Base-by-base conservation (phyloP, 2,797 vertebrate genomes). In the Gambusia yucatana region DNA sequence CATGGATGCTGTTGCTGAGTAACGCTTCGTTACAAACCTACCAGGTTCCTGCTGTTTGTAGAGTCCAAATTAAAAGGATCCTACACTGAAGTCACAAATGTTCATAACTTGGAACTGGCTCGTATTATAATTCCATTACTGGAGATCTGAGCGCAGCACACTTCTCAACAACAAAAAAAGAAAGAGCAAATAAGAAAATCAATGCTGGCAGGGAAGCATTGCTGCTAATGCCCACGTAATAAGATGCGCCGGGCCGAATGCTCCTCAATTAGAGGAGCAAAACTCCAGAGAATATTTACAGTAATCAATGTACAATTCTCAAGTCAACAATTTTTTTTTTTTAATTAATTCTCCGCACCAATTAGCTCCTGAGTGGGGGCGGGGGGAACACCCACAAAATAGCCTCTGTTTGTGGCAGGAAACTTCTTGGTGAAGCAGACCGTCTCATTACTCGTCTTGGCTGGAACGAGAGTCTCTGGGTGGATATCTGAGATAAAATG, bases 251-350 rank as follows among this genome's bases (percentile, higher is more conserved):
- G 80, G 84, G 77, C 88, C 78, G 85, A 82, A 84, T 72, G 88
- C 86, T 86, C 84, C 80, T 87, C 91, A 91, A 88, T 92, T 88
- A 92, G 80, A 5, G 3, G 81, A 87, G 87, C 82, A 69, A 86
- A 86, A 91, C 92, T 92, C 88, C 8, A 67, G 90, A 91, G 87
- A 88, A 86, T 92, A 92, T 91, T 92, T 92, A 92, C 90, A 86
- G 90, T 91, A 91, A 93, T 94, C 93, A 93, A 91, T 92, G 89
- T 82, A 82, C 83, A 86, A 91, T 89, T 84, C 83, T 87, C 86
- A 84, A 92, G 89, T 93, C 87, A 83, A 87, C 84, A 87, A 25
- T 90, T 88, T 86, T 86, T 25, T 52, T 50, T 25, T 86, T 91
- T 81, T 79, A 89, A 93, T 93, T 88, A 91, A 91, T 90, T 93